Evolutionary conservation across 2,113 vertebrate species (phyloP).

Genomic region (Ageneiosus marmoratus): DNA sequence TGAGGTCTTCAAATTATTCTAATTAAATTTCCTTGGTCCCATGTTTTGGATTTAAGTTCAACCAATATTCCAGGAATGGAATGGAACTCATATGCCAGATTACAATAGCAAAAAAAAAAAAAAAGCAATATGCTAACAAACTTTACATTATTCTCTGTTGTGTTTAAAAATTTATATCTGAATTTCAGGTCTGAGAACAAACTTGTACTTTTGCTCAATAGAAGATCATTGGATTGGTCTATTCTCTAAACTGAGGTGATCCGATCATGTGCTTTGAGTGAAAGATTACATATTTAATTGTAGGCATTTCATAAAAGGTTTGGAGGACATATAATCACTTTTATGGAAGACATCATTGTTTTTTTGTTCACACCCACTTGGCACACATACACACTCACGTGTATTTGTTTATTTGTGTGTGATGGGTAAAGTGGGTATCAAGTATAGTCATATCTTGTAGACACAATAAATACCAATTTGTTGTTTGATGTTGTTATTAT

Average conservation of each 20-base stretch:
- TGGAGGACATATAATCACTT: not conserved
- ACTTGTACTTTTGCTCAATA: not conserved
- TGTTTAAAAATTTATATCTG: not conserved
- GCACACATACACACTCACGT: too few relatives aligned
- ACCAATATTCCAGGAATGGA: slow-evolving; percentile 48
- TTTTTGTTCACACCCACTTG: not conserved
- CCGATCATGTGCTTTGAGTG: not conserved
- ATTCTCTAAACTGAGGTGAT: not conserved
- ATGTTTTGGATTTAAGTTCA: slow-evolving; percentile 51
- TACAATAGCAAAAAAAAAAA: slow-evolving; percentile 18
- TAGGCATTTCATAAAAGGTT: not conserved
- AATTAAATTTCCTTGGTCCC: slow-evolving; percentile 56
- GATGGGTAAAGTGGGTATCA: not conserved
- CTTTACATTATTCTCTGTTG: not conserved
- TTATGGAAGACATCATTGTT: not conserved
- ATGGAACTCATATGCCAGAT: slow-evolving; percentile 51
- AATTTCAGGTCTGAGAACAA: not conserved
- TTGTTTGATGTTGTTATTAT: not conserved
- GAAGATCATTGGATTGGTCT: not conserved
- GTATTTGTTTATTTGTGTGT: too few relatives aligned
- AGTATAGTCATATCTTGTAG: not conserved
- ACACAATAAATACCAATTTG: not conserved
- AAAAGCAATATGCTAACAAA: slow-evolving; percentile 1
- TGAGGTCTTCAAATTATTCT: slow-evolving; percentile 33
- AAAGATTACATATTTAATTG: too few relatives aligned